Evolutionary conservation across 2,888 invertebrate species (phyloP).

Genomic region (Melinaea marsaeus): DNA sequence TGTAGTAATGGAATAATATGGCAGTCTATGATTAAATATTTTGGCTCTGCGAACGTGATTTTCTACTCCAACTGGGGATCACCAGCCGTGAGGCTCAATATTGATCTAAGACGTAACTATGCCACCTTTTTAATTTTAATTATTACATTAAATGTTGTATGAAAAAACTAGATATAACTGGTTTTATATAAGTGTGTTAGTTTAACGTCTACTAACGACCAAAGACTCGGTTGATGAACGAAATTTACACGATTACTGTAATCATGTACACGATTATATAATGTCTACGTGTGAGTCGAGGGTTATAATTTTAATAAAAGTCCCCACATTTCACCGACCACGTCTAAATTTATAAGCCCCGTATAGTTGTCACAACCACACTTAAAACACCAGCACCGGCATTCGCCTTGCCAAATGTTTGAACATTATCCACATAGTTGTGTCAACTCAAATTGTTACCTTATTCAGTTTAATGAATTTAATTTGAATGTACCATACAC

Average conservation of each 20-base stretch:
- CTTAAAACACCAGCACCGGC: background rate
- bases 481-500: background rate
- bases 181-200: background rate
- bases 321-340: background rate
- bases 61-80: background rate
- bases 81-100: background rate
- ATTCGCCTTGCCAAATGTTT: background rate
- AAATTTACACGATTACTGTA: no score
- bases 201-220: no score
- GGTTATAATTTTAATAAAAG: background rate
- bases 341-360: background rate
- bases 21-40: background rate
- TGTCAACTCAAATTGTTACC: background rate
- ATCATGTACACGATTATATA: no score
- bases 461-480: background rate
- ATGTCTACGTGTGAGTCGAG: background rate
- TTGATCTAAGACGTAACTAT: background rate
- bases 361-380: background rate
- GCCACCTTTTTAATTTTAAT: background rate
- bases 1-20: background rate
- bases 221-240: no score
- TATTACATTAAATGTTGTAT: background rate
- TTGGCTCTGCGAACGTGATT: background rate
- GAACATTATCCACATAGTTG: constrained; percentile 1
- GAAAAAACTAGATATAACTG: background rate